Base-by-base conservation (phyloP, 1,140 invertebrate species). In the Papilio dardanus region DNA sequence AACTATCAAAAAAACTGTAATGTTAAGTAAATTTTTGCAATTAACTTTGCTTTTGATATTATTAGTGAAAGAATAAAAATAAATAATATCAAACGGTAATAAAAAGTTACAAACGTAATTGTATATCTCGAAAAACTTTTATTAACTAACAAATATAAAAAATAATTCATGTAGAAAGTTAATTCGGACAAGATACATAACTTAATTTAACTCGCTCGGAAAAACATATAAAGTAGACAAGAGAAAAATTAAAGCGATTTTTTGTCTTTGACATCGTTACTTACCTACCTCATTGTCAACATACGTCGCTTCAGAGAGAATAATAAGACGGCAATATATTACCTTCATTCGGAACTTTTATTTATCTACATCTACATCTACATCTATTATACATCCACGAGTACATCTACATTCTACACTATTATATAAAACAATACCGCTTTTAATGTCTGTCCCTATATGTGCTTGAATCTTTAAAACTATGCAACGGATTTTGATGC, bases 241-340 rank as follows among this genome's bases (percentile, higher is more conserved):
- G 54, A 28, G 54, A 58, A 58, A 58, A 58, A 58, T 58, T 58
- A 58, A 58, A 58, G 54, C 54, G 10, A 58, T 58, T 58, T 58
- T 58, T 58, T 58, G 54, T 58, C 50, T 7, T 58, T 21, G 54
- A 58, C 54, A 58, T 58, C 54, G 54, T 58, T 28, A 58, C 54
- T 58, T 58, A 58, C 21, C 21, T 19, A 10, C 46, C 46, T 21
- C 16, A 58, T 58, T 10, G 50, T 58, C 8, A 8, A 58, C 50
- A 58, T 24, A 24, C 21, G 50, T 58, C 21, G 50, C 50, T 8
- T 12, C 54, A 10, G 12, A 58, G 24, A 58, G 19, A 54, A 54
- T 14, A 58, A 58, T 58, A 24, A 58, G 54, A 58, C 10, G 21
- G 21, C 54, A 58, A 58, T 58, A 58, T 58, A 12, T 58, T 24